Percentiles rank a stretch among this genome's conserved stretches.
Evolutionary conservation across 1,140 invertebrate genomes (phyloP).

Genomic region (Pomphorhynchus laevis): DNA sequence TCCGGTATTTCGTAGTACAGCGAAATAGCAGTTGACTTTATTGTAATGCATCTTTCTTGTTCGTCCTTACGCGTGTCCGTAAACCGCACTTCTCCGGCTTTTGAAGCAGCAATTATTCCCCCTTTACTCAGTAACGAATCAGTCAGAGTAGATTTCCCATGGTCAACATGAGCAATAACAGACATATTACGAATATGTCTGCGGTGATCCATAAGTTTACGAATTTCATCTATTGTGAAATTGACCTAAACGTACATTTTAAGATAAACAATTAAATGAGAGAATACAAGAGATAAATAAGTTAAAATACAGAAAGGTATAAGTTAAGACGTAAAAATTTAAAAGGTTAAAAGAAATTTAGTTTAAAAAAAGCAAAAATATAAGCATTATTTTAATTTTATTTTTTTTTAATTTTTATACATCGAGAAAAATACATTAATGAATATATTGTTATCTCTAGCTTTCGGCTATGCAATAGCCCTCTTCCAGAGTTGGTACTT

Average conservation of each 20-base stretch:
- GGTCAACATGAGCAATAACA: slow-evolving; percentile 8
- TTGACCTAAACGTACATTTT: slow-evolving; percentile 46
- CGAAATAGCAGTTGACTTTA: slow-evolving; percentile 7
- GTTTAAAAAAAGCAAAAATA: too few species aligned
- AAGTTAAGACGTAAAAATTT: too few species aligned
- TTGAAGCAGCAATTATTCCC: neutral
- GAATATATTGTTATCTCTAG: too few species aligned
- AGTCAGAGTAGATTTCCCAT: slow-evolving; percentile 8
- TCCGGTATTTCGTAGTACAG: neutral
- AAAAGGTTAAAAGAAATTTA: too few species aligned
- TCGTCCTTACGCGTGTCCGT: slow-evolving; percentile 7
- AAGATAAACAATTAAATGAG: too few species aligned
- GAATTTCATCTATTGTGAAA: slow-evolving; percentile 39
- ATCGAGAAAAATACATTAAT: too few species aligned
- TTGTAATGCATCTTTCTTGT: slow-evolving; percentile 2
- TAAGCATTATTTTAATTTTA: too few species aligned
- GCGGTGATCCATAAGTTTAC: slow-evolving; percentile 1
- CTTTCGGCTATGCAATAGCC: too few species aligned
- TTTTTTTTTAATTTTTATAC: too few species aligned
- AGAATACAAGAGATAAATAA: too few species aligned
- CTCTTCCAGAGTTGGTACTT: too few species aligned
- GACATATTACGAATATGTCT: slow-evolving; percentile 7
- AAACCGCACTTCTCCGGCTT: slow-evolving; percentile 1
- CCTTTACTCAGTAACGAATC: slow-evolving; percentile 3
- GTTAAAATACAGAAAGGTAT: too few species aligned